Evolutionary conservation across 2,888 invertebrate genomes (phyloP).

Genomic region (Apoderus coryli): DNA sequence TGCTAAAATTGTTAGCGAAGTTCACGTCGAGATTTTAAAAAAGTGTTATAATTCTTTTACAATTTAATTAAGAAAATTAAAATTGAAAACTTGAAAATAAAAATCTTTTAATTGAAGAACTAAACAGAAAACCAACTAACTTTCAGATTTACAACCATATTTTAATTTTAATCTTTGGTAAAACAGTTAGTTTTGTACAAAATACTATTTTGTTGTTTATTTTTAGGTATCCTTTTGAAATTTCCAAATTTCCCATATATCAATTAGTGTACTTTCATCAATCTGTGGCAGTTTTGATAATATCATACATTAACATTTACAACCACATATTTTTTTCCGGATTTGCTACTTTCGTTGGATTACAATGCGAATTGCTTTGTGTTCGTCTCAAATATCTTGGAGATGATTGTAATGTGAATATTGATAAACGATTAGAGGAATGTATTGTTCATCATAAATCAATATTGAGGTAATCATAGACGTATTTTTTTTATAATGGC

Average conservation of each 20-base stretch:
- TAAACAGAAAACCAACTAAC: too few species aligned
- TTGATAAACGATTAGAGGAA: slow-evolving; percentile 4
- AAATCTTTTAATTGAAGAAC: too few species aligned
- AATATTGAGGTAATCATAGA: slow-evolving; percentile 14
- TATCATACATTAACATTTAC: slow-evolving; percentile 13
- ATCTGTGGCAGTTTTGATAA: slow-evolving; percentile 10
- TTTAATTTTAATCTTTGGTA: too few species aligned
- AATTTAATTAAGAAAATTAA: too few species aligned
- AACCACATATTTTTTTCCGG: slow-evolving; percentile 13
- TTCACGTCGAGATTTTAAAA: too few species aligned
- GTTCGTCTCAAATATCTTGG: slow-evolving; percentile 11
- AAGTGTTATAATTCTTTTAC: too few species aligned
- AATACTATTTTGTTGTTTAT: too few species aligned
- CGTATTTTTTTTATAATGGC: too few species aligned
- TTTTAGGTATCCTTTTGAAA: slow-evolving; percentile 17
- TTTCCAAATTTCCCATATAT: slow-evolving; percentile 9
- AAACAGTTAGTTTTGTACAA: too few species aligned
- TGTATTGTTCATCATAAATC: slow-evolving; percentile 14
- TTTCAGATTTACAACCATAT: too few species aligned
- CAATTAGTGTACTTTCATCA: slow-evolving; percentile 16
- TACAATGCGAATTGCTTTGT: slow-evolving; percentile 16
- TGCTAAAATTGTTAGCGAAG: too few species aligned
- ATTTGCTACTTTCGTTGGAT: slow-evolving; percentile 14
- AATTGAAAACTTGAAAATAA: too few species aligned
- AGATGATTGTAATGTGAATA: not conserved